Conservation (phyloP, 2,113 vertebrate genomes). For the Mesocricetus auratus region DNA sequence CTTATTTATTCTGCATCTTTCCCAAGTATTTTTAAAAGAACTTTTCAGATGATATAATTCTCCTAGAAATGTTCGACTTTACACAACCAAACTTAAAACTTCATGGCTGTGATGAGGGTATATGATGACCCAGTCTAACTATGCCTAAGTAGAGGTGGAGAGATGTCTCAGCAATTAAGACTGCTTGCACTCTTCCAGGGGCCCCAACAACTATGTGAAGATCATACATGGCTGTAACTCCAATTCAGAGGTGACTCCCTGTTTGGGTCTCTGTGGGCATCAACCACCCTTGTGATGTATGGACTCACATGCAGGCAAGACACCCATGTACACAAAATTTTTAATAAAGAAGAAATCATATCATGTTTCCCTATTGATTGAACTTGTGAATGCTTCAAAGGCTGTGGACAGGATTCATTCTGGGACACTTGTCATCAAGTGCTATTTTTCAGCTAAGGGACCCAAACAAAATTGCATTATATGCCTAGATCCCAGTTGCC, state of each 20-base stretch:
- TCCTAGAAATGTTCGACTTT: not conserved
- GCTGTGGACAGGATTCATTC: not conserved
- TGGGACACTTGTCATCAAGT: not conserved
- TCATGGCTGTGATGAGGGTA: not conserved
- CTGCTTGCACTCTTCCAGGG: not conserved
- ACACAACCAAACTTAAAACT: slow-evolving; percentile 39
- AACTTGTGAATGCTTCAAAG: not conserved
- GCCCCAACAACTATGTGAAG: not conserved
- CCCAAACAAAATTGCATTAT: not conserved
- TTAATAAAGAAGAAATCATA: not conserved
- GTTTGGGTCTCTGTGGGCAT: not conserved
- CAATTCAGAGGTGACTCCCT: not conserved
- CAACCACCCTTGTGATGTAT: not conserved
- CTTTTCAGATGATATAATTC: slow-evolving; percentile 57
- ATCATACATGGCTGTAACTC: not conserved
- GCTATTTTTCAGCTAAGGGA: not conserved
- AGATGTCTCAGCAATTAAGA: not conserved
- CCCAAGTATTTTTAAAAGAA: slow-evolving; percentile 33
- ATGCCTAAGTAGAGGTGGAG: not conserved
- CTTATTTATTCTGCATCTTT: slow-evolving; percentile 50
- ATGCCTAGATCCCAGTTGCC: not conserved
- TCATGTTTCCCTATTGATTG: not conserved
- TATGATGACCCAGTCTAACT: not conserved
- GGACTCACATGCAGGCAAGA: not conserved
- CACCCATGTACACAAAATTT: not conserved